These are phyloP conservation scores for Sardinella longiceps DNA, from an alignment of 2,797 vertebrate genomes.

Conservation along the genomic window DNA sequence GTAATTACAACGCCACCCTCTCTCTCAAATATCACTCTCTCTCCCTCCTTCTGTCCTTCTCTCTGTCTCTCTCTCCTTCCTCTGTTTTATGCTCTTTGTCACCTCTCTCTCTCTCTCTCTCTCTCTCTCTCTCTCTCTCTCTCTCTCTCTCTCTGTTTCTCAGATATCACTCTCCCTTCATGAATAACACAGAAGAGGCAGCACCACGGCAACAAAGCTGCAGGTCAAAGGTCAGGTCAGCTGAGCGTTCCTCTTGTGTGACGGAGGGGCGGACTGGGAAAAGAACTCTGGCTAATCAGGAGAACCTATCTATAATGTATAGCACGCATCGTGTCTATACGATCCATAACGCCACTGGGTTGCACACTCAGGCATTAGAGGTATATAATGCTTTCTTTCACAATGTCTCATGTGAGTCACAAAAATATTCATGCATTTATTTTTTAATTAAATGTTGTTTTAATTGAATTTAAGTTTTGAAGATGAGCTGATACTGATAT, in stretches of 20 bases:
- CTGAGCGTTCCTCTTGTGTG: not conserved
- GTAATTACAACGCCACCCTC: constrained; percentile 52
- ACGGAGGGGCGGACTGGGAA: constrained; percentile 32
- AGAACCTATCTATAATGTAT: not conserved
- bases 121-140: not conserved
- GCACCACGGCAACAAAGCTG: constrained; percentile 29
- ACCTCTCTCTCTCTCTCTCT: not conserved
- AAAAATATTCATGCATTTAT: too few relatives aligned
- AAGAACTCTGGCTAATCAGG: not conserved
- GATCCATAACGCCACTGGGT: not conserved
- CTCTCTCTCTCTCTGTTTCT: too few relatives aligned
- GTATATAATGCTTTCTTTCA: too few relatives aligned
- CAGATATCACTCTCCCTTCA: constrained; percentile 22
- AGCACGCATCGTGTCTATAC: not conserved
- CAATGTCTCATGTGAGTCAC: too few relatives aligned
- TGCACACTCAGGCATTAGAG: too few relatives aligned
- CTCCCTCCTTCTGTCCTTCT: constrained; percentile 24
- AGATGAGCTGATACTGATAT: too few relatives aligned
- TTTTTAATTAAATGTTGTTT: too few relatives aligned
- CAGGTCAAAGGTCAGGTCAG: constrained; percentile 26
- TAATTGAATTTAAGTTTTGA: too few relatives aligned
- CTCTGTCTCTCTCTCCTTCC: constrained; percentile 8
- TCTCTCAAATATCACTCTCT: constrained; percentile 48
- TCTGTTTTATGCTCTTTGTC: not conserved
- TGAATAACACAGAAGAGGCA: constrained; percentile 47